Base-by-base conservation (phyloP, 2,113 vertebrate species). In the Semnornis frantzii region DNA sequence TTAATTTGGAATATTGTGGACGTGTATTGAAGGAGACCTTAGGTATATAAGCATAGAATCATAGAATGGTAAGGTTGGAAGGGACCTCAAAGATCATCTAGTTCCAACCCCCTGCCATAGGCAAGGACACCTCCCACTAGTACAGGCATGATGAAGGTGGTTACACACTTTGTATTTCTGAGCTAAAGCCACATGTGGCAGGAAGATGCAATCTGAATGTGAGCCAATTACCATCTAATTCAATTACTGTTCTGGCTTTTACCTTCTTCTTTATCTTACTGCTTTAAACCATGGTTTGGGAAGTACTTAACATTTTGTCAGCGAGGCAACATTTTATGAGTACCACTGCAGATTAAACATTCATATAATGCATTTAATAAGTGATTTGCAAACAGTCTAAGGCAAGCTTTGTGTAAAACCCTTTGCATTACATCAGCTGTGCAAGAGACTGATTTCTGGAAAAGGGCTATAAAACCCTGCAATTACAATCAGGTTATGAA, bases 401-500 rank as follows among this genome's bases (percentile, higher is more conserved):
- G 90, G 34, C 66, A 80, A 39, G 83, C 46, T 96, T 91, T 88
- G 52, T 92, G 87, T 82, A 95, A 91, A 96, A 73, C 19, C 70
- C 73, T 34, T 96, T 96, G 66, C 76, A 89, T 91, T 95, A 87
- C 90, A 89, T 90, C 93, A 85, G 71, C 64, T 86, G 64, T 89
- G 48, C 73, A 92, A 93, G 87, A 91, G 63, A 48, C 58, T 96
- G 87, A 90, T 97, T 97, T 96, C 95, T 98, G 88, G 92, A 96
- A 96, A 94, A 93, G 39, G 77, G 82, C 91, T 96, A 95, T 96
- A 96, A 97, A 98, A 90, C 68, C 93, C 82, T 94, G 95, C 89
- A 97, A 98, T 98, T 98, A 97, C 94, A 98, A 98, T 97, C 97
- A 97, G 90, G 95, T 97, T 98, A 96, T 96, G 97, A 98, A 97